Base-by-base conservation (phyloP, 2,113 vertebrate genomes). In the Caretta caretta region DNA sequence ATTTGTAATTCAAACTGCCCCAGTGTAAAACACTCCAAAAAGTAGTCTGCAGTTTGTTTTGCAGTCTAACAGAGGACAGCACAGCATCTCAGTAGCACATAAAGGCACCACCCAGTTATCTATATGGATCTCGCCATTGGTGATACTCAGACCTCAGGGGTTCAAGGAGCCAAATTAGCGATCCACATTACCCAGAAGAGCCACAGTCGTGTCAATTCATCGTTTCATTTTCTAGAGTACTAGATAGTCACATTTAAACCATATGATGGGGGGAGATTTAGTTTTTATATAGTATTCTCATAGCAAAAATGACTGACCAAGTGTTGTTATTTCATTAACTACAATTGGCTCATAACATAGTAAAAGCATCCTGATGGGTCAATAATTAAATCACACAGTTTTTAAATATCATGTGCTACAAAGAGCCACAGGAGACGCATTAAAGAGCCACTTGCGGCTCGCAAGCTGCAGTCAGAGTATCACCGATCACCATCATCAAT, bases 51-150 rank as follows among this genome's bases (percentile, higher is more conserved):
- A 42, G 0, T n/a, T 79, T 65, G 79, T 24, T 24, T 19, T 53
- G 31, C 20, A 65, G 62, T 0, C 3, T 10, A 46, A 59, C 27
- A 5, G 84, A 1, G 8, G 3, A 53, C 53, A 83, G 31, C 24
- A 4, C 6, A 38, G 24, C 1, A 0, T 72, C 69, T 1, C 88
- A 93, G 84, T 89, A 53, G 49, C 25, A 14, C 31, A 8, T 3
- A 0, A 0, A 17, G 0, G 1, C 27, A 49, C 12, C 8, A 76
- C 79, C 65, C 59, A 10, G 54, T 27, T 7, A 65, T 3, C 8
- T 35, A 4, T 1, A 31, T 35, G 5, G 0, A 76, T n/a, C 84
- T 48, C 7, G 2, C 19, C 86, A 80, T 88, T 11, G 10, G 25
- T 27, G 24, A 57, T 57, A 57, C 56, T 57, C 20, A 54, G 57